Conservation (phyloP, 2,113 vertebrate species). For the Pachycephala philippinensis region DNA sequence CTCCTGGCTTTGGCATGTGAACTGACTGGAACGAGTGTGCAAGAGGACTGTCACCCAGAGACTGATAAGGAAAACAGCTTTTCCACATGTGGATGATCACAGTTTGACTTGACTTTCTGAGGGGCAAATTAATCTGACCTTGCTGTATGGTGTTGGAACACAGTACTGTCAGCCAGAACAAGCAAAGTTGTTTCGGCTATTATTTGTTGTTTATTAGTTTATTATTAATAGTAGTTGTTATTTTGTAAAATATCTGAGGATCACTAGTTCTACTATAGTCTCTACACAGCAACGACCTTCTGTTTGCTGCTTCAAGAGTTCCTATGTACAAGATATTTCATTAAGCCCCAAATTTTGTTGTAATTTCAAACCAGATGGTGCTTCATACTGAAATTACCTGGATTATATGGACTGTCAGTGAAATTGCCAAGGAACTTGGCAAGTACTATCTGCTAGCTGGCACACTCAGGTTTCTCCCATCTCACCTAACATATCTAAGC, state of each 20-base stretch:
- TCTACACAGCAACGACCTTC: neutral
- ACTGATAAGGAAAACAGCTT: neutral
- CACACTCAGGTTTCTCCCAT: neutral
- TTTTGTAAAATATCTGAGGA: neutral
- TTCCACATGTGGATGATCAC: neutral
- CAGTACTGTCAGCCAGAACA: neutral
- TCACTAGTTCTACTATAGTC: neutral
- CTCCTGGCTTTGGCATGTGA: neutral
- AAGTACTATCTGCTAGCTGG: neutral
- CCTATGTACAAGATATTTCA: neutral
- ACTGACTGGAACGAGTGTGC: neutral
- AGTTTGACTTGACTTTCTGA: neutral
- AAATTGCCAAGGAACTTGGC: neutral
- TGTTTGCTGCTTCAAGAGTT: neutral
- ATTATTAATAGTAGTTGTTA: neutral
- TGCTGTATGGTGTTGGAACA: neutral
- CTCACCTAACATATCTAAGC: neutral
- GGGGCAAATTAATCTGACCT: neutral
- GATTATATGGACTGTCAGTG: neutral
- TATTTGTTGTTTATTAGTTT: neutral
- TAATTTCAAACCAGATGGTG: neutral
- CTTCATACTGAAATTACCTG: neutral
- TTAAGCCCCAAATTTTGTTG: neutral
- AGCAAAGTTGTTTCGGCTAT: neutral
- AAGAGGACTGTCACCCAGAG: neutral